Evolutionary conservation across 2,113 vertebrate genomes (phyloP), one percentile per base, ranked within the genome.

Genomic region (Mixornis gularis): DNA sequence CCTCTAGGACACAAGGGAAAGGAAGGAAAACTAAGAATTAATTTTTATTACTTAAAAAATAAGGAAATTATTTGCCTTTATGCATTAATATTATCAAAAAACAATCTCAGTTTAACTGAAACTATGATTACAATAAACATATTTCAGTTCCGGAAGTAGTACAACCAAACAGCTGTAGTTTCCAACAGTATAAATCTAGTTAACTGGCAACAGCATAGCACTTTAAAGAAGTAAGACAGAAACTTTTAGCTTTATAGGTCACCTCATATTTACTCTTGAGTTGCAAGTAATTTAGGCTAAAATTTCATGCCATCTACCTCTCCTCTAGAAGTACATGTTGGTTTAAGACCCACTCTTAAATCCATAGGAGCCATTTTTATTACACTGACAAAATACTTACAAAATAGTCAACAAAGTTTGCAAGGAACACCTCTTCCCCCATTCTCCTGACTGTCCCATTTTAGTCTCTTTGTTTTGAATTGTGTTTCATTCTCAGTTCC

Each of bases 11-110:
- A 90, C 36, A 92, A 83, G 79, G 46, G 38, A 93, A 21, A 46
- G 79, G 60, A 97, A 93, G 19, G 78, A 92, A 86, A 96, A 93
- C 62, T 90, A 92, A 85, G 84, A 79, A 84, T 13, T 21, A 1
- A 49, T 36, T 87, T 38, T 66, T 55, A 51, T 43, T 79, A 69
- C 68, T 80, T 55, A 3, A 5, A 72, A 84, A 92, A 56, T 13
- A 77, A 7, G 10, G 18, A 41, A 89, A 82, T 74, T 85, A 65
- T 62, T 89, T 90, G n/a, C 27, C 32, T 79, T 87, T 72, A 40
- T 80, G 46, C 20, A 60, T 74, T 46, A 48, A 46, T 72, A 59
- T 79, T 76, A 72, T 76, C 41, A 87, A 83, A 94, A 87, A 89
- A 10, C 16, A 41, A 89, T 44, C 59, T 72, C n/a, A 64, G n/a